Percentiles rank a stretch among this genome's conserved stretches.
Conservation (phyloP, 2,797 vertebrate species). For the Mionectes olivaceus region DNA sequence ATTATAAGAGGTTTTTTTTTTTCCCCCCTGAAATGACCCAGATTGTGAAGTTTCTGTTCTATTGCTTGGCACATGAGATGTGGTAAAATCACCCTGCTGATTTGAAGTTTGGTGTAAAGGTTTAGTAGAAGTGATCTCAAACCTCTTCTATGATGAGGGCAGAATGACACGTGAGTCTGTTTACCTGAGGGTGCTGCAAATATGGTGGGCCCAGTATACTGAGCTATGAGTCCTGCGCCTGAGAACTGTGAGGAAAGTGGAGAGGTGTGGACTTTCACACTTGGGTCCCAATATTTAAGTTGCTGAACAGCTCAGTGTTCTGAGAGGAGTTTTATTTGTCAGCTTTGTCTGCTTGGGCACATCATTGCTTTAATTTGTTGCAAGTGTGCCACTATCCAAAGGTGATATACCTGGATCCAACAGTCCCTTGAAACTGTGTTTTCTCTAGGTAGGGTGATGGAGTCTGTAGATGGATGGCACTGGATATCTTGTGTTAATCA, state of each 20-base stretch:
- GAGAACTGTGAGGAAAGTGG: not conserved
- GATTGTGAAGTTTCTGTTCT: not conserved
- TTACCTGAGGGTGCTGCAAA: not conserved
- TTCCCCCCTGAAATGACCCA: not conserved
- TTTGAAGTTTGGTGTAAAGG: not conserved
- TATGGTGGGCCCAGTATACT: not conserved
- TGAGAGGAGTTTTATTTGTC: not conserved
- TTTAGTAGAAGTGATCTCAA: not conserved
- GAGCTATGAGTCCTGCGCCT: not conserved
- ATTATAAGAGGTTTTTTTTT: no score
- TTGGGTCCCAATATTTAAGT: not conserved
- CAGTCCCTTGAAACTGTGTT: not conserved
- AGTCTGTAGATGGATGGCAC: not conserved
- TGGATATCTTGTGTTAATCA: not conserved
- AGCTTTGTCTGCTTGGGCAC: not conserved
- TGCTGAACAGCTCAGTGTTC: not conserved
- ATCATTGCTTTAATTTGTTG: not conserved
- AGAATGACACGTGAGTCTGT: not conserved
- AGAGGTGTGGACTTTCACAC: not conserved
- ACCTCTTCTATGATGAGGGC: fast-evolving
- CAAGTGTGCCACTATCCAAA: not conserved
- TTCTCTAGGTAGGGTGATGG: not conserved
- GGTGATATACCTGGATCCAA: fast-evolving
- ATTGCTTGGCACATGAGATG: not conserved
- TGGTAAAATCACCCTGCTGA: not conserved